Percentiles rank a stretch among this genome's conserved stretches.
phyloP scores from a whole-genome alignment of 2,113 vertebrate species.

The Takifugu flavidus region DNA sequence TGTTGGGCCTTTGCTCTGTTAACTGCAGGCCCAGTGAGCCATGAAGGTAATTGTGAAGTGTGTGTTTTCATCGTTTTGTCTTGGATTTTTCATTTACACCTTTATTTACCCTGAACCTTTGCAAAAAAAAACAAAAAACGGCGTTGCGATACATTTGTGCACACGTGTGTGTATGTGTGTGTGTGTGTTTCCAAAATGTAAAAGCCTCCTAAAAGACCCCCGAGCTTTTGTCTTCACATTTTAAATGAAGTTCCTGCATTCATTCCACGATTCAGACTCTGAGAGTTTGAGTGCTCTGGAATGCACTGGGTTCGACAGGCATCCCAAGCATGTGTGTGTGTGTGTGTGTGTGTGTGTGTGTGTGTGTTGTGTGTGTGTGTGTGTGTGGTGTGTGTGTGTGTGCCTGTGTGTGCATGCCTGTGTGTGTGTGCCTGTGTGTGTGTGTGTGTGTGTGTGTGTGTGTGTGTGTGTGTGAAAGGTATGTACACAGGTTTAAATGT shows the following conservation, averaged over 20 bases:
- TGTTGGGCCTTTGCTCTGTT: too few relatives aligned
- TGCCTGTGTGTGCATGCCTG: conserved; percentile 26
- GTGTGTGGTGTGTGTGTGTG: conserved; percentile 35
- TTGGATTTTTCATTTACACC: too few relatives aligned
- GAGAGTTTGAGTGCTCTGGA: conserved; percentile 65
- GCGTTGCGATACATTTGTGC: too few relatives aligned
- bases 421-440: conserved; percentile 18
- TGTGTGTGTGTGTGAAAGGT: conserved; percentile 32
- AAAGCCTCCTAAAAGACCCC: conserved; percentile 77
- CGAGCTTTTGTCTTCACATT: conserved; percentile 76
- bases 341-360: conserved; percentile 19
- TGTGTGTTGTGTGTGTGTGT: conserved; percentile 21
- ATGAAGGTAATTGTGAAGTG: too few relatives aligned
- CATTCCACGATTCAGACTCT: conserved; percentile 66
- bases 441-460: conserved; percentile 22
- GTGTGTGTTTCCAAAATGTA: conserved; percentile 36
- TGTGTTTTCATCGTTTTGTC: too few relatives aligned
- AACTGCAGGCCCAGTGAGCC: too few relatives aligned
- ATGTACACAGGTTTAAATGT: conserved; percentile 25
- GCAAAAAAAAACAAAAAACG: too few relatives aligned
- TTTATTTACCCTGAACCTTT: too few relatives aligned
- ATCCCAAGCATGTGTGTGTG: conserved; percentile 38
- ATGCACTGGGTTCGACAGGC: conserved; percentile 74
- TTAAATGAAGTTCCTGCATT: conserved; percentile 76
- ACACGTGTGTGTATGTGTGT: too few relatives aligned